Evolutionary conservation across 2,888 invertebrate species (phyloP).

Genomic region (Coenonympha glycerion): DNA sequence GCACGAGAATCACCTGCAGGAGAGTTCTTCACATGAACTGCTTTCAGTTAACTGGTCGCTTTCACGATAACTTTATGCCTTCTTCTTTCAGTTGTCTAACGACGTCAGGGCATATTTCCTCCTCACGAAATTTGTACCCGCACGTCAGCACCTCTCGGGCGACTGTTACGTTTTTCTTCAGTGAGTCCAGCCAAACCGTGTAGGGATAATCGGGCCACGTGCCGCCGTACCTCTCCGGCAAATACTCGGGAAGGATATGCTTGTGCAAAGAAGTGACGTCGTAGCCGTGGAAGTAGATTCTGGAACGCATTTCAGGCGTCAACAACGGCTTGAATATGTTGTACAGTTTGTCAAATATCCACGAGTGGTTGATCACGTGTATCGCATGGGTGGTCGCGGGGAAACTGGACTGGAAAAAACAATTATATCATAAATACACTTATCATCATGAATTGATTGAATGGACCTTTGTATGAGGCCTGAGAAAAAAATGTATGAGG

Average conservation of each 20-base stretch:
- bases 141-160: slow-evolving; percentile 78
- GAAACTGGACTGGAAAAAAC: slow-evolving; percentile 78
- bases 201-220: slow-evolving; percentile 82
- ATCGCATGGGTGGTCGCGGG: slow-evolving; percentile 84
- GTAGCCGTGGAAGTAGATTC: slow-evolving; percentile 82
- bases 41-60: neutral
- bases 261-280: slow-evolving; percentile 83
- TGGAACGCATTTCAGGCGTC: slow-evolving; percentile 79
- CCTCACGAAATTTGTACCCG: slow-evolving; percentile 77
- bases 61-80: slow-evolving; percentile 47
- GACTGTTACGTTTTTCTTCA: slow-evolving; percentile 75
- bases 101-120: slow-evolving; percentile 55
- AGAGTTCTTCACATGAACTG: neutral
- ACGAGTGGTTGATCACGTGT: slow-evolving; percentile 87
- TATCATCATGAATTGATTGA: neutral
- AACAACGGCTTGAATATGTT: slow-evolving; percentile 86
- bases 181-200: slow-evolving; percentile 82
- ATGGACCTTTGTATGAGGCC: neutral
- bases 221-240: slow-evolving; percentile 84
- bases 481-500: no score
- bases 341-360: slow-evolving; percentile 87
- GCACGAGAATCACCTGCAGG: no score
- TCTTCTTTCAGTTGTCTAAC: slow-evolving; percentile 53
- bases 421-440: neutral
- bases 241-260: slow-evolving; percentile 80